Evolutionary conservation across 2,113 vertebrate genomes (phyloP).

Genomic region (Myiagra hebetior): DNA sequence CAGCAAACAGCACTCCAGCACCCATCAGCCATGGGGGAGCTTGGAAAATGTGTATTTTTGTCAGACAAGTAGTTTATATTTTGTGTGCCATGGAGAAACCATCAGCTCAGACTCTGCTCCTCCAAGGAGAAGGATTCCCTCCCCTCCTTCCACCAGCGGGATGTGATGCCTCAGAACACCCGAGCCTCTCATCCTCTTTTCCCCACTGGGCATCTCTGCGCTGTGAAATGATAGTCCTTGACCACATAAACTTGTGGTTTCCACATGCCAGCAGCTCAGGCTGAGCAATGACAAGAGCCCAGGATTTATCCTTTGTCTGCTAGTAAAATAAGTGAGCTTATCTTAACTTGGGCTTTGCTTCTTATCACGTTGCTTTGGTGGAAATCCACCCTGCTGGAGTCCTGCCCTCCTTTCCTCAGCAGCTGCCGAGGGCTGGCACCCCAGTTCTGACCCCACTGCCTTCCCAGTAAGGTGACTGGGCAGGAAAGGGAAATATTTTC

Average conservation of each 20-base stretch:
- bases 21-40: not conserved
- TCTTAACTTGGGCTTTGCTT: accelerated
- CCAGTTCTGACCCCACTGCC: not conserved
- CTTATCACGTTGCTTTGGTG: not conserved
- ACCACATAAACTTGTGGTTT: not conserved
- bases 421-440: not conserved
- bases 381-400: not conserved
- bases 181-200: not conserved
- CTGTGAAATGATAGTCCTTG: not conserved
- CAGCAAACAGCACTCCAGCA: not conserved
- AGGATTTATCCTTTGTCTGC: not conserved
- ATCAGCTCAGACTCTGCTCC: not conserved
- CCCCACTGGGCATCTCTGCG: not conserved
- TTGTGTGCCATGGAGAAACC: not conserved
- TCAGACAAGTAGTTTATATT: not conserved
- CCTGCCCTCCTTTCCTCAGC: not conserved
- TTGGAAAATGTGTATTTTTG: not conserved
- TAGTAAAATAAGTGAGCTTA: not conserved
- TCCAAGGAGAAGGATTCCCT: not conserved
- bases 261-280: not conserved
- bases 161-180: not conserved
- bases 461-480: not conserved
- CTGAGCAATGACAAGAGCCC: not conserved
- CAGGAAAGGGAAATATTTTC: not conserved
- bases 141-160: not conserved